Conservation (phyloP, 2,888 invertebrate species). For the Molorchus minor region DNA sequence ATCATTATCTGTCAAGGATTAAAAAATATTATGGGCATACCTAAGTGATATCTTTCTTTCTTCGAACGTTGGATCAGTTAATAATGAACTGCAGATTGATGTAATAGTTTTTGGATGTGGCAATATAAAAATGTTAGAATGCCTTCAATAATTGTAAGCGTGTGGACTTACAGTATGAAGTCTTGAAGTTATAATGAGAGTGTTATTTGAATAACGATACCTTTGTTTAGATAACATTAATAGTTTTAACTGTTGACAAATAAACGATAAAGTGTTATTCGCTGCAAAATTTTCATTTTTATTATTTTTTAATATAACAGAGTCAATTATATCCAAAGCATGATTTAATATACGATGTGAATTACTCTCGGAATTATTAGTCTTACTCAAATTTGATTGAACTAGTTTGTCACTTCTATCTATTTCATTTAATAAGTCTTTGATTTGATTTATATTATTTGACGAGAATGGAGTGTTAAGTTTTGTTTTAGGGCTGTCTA, state of each 20-base stretch:
- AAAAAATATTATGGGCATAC: constrained; percentile 5
- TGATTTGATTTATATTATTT: neutral
- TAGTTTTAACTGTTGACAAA: neutral
- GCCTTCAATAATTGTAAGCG: constrained; percentile 17
- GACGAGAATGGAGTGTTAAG: neutral
- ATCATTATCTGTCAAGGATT: neutral
- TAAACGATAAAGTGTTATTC: neutral
- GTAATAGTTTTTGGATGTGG: constrained; percentile 14
- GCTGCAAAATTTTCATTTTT: neutral
- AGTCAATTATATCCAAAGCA: neutral
- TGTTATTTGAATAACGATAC: constrained; percentile 14
- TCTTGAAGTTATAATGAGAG: constrained; percentile 17
- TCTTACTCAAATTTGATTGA: neutral
- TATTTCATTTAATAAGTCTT: neutral
- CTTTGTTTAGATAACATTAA: constrained; percentile 1
- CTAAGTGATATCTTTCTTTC: constrained; percentile 2
- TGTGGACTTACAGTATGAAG: constrained; percentile 19
- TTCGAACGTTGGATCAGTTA: constrained; percentile 12
- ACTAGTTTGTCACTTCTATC: neutral
- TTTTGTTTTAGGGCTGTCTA: neutral
- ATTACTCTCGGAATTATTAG: neutral
- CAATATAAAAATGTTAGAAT: constrained; percentile 11
- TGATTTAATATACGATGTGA: neutral
- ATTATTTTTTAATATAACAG: neutral
- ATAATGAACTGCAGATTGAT: too few relatives aligned